A percentile compares a stretch with the other conserved stretches of the same genome.
Conservation (phyloP, 2,113 vertebrate genomes). For the Poeciliopsis occidentalis region DNA sequence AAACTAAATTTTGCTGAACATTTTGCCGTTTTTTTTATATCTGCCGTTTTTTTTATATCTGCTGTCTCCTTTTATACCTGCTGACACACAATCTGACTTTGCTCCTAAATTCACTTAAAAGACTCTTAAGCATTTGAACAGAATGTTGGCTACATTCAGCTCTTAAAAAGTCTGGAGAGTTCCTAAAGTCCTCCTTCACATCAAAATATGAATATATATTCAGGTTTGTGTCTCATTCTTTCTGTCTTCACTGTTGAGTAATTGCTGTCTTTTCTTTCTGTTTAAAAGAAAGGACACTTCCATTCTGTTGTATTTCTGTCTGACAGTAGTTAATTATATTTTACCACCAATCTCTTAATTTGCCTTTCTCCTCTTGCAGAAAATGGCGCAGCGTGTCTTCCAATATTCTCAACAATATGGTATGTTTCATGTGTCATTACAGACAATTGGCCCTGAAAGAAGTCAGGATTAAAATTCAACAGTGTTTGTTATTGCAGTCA, state of each 20-base stretch:
- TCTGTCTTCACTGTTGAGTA: conserved; percentile 1
- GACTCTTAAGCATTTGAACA: conserved; percentile 78
- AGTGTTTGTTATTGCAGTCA: conserved; percentile 64
- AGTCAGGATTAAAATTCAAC: conserved; percentile 48
- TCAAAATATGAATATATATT: conserved; percentile 11
- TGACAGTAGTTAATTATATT: conserved; percentile 20
- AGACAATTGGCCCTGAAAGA: conserved; percentile 47
- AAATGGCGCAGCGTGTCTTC: conserved; percentile 35
- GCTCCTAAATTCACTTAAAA: conserved; percentile 68
- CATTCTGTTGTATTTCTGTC: conserved; percentile 19
- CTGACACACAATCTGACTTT: conserved; percentile 14
- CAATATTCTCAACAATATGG: conserved; percentile 33
- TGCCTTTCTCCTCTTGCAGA: conserved; percentile 10
- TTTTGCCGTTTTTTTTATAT: conserved; percentile 21
- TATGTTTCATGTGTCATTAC: conserved; percentile 54
- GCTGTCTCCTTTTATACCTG: conserved; percentile 23
- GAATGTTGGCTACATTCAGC: conserved; percentile 63
- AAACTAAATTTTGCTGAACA: neutral
- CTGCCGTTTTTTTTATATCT: conserved; percentile 21
- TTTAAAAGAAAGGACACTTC: neutral
- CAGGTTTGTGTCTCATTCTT: neutral
- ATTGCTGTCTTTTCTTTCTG: conserved; percentile 5
- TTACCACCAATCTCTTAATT: conserved; percentile 11
- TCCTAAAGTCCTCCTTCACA: conserved; percentile 2
- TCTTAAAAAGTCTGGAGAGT: neutral